phyloP scores from a whole-genome alignment of 1,140 invertebrate species.

The Zelostemma sp. region DNA sequence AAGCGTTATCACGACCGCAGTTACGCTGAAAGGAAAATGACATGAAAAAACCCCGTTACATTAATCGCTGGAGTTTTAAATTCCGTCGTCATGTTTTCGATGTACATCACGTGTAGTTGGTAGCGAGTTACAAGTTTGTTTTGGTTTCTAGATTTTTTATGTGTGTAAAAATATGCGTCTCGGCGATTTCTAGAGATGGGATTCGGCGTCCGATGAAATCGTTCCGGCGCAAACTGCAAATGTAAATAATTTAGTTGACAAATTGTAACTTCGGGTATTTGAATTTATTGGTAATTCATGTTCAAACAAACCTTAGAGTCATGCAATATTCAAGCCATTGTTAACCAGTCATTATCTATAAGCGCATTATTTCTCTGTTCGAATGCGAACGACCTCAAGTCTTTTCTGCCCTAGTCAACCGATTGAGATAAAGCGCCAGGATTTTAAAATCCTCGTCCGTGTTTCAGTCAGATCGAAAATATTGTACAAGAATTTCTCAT shows the following conservation, averaged over 20 bases:
- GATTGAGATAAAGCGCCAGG: background rate
- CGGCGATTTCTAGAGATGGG: too few species aligned
- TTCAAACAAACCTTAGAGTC: background rate
- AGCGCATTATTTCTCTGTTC: background rate
- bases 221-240: background rate
- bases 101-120: background rate
- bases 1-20: slow-evolving; percentile 14
- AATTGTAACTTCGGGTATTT: background rate
- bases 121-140: too few species aligned
- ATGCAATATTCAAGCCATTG: background rate
- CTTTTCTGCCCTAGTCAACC: background rate
- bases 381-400: background rate
- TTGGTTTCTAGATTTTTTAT: background rate
- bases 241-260: background rate
- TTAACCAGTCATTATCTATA: slow-evolving; percentile 1
- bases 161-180: background rate
- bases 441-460: background rate
- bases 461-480: background rate
- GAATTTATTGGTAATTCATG: background rate
- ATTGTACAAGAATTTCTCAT: background rate
- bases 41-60: slow-evolving; percentile 14
- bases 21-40: slow-evolving; percentile 42
- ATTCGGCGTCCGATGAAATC: too few species aligned
- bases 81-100: background rate
- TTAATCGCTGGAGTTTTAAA: background rate